Evolutionary conservation across 2,888 invertebrate species (phyloP).

Genomic region (Ceratothoa steindachneri): DNA sequence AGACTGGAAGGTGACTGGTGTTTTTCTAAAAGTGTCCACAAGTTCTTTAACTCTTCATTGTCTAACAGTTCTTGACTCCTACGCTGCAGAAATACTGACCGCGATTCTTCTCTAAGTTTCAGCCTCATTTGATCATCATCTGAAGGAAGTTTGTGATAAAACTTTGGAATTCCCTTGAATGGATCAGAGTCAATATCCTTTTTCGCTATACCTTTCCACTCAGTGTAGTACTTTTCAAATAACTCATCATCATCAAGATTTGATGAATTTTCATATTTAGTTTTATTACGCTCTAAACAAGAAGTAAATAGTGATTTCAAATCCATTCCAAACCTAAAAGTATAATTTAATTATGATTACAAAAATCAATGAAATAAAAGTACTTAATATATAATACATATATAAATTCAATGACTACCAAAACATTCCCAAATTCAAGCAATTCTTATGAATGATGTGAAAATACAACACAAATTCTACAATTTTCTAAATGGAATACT

Average conservation of each 20-base stretch:
- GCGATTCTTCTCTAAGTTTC: constrained; percentile 68
- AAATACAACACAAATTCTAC: no score
- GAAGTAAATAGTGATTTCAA: constrained; percentile 30
- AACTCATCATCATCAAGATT: constrained; percentile 21
- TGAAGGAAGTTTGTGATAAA: constrained; percentile 39
- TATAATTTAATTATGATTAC: not conserved
- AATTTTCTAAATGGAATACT: no score
- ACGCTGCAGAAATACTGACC: constrained; percentile 80
- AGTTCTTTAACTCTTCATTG: constrained; percentile 72
- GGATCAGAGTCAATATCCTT: not conserved
- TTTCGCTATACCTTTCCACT: constrained; percentile 34
- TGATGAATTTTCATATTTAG: not conserved
- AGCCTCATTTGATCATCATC: constrained; percentile 42
- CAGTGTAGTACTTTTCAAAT: constrained; percentile 46
- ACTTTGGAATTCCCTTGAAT: constrained; percentile 28
- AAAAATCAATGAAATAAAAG: no score
- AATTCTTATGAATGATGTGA: no score
- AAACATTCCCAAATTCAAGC: no score
- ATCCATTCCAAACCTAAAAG: constrained; percentile 24
- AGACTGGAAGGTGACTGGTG: constrained; percentile 69
- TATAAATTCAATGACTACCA: no score
- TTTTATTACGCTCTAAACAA: constrained; percentile 27
- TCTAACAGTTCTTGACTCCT: constrained; percentile 77
- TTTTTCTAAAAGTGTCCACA: constrained; percentile 79
- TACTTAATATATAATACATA: no score